These are phyloP conservation scores for Chiroxiphia lanceolata DNA, from an alignment of 2,797 vertebrate species.

Conservation along the genomic window DNA sequence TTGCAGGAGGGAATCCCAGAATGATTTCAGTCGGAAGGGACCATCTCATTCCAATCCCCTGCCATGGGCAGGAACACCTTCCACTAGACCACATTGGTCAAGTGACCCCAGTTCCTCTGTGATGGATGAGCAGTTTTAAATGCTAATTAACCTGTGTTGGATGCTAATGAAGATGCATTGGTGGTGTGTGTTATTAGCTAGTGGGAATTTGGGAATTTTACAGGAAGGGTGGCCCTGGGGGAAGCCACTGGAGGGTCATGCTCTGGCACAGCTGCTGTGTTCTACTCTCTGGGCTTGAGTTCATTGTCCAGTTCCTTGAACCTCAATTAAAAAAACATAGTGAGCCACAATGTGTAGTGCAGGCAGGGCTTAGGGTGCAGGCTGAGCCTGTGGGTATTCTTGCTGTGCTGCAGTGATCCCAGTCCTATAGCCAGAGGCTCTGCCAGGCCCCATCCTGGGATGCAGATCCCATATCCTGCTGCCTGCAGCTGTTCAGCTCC, in stretches of 20 bases:
- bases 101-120: not conserved
- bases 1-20: not conserved
- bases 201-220: not conserved
- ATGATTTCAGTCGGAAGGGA: not conserved
- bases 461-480: not conserved
- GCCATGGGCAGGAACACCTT: not conserved
- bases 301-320: not conserved
- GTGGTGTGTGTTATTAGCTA: not conserved
- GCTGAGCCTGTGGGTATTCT: not conserved
- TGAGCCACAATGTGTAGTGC: rapidly evolving
- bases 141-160: not conserved
- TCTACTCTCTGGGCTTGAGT: rapidly evolving
- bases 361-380: not conserved
- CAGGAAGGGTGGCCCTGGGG: not conserved
- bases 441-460: not conserved
- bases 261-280: not conserved
- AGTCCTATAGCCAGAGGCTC: not conserved
- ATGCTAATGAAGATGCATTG: not conserved
- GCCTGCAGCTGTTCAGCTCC: not conserved
- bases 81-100: not conserved
- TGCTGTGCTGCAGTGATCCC: rapidly evolving
- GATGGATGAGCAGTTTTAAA: not conserved
- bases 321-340: not conserved
- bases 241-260: not conserved
- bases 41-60: not conserved